Evolutionary conservation across 2,113 vertebrate species (phyloP), one percentile per base, ranked within the genome.

Genomic region (cattle (Bos taurus)): DNA sequence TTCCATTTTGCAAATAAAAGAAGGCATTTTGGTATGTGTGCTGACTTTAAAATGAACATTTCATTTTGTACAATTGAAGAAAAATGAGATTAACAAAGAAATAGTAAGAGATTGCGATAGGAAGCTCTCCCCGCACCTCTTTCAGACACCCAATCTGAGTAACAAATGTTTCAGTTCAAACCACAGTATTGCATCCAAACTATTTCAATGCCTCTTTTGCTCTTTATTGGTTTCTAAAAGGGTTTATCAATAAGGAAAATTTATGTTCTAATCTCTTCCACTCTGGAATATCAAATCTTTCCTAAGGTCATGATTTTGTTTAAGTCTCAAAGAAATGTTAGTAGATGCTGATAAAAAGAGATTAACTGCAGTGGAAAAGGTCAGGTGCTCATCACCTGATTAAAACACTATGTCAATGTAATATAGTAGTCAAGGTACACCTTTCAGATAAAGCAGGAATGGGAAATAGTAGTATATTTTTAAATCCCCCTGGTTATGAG

Each of bases 211-310:
- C 12, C 52, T 90, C 64, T 26, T 81, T 56, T 59, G 48, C 9
- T 95, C 48, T 85, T 77, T 92, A 96, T 52, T 94, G 17, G 82
- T 96, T 95, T 92, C 84, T 94, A 91, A 94, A 95, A 71, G 52
- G n/a, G 6, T 94, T 62, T 94, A 86, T 86, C 95, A 93, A 78
- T 93, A 85, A 85, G 54, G 23, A 52, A 92, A 95, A 95, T 91
- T 95, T 92, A 95, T 91, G 94, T 60, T 82, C 94, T 83, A 83
- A 97, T 97, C 84, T 97, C 77, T 95, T 74, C 74, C 7, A 94
- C 13, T 74, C 43, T 87, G 88, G 94, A 88, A 96, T 92, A 90
- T 84, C 87, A 96, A 67, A 77, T 91, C 85, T 94, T 91, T 94
- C 74, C 81, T 90, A 54, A 67, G 89, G 87, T 93, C 96, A 93